phyloP scores from a whole-genome alignment of 2,888 invertebrate genomes.

The Caprella mutica region DNA sequence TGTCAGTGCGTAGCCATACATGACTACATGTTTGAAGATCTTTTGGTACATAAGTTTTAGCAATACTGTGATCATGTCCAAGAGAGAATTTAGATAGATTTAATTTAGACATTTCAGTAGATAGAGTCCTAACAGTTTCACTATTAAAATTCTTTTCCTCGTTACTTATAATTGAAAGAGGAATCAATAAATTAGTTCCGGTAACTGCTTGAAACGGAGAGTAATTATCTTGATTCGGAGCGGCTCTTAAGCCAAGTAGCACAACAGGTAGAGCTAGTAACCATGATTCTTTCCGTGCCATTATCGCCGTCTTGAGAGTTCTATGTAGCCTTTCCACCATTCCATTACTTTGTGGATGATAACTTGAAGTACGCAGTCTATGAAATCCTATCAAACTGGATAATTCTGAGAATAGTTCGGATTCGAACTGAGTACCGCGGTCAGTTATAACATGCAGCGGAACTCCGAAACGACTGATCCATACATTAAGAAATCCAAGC shows the following conservation, averaged over 20 bases:
- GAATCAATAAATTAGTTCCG: not conserved
- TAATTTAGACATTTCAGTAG: too few relatives aligned
- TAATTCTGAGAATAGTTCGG: conserved; percentile 34
- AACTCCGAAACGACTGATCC: conserved; percentile 40
- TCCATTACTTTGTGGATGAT: conserved; percentile 39
- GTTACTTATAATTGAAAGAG: too few relatives aligned
- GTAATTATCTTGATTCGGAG: not conserved
- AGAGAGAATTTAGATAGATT: too few relatives aligned
- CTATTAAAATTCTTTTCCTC: not conserved
- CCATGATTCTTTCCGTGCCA: conserved; percentile 36
- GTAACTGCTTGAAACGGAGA: not conserved
- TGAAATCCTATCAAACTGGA: conserved; percentile 15
- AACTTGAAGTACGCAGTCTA: conserved; percentile 19
- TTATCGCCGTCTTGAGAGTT: conserved; percentile 40
- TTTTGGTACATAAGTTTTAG: too few relatives aligned
- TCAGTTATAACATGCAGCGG: conserved; percentile 38
- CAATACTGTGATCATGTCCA: not conserved
- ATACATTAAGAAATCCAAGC: conserved; percentile 38
- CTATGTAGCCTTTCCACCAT: conserved; percentile 42
- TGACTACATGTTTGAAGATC: conserved; percentile 4
- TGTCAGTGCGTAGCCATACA: conserved; percentile 4
- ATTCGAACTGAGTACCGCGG: conserved; percentile 37
- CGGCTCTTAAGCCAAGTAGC: conserved; percentile 37
- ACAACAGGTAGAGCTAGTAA: conserved; percentile 37
- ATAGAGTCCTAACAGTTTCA: not conserved